Percentiles rank a stretch among this genome's conserved stretches.
Evolutionary conservation across 2,888 invertebrate species (phyloP).

Genomic region (Pristionchus entomophagus): DNA sequence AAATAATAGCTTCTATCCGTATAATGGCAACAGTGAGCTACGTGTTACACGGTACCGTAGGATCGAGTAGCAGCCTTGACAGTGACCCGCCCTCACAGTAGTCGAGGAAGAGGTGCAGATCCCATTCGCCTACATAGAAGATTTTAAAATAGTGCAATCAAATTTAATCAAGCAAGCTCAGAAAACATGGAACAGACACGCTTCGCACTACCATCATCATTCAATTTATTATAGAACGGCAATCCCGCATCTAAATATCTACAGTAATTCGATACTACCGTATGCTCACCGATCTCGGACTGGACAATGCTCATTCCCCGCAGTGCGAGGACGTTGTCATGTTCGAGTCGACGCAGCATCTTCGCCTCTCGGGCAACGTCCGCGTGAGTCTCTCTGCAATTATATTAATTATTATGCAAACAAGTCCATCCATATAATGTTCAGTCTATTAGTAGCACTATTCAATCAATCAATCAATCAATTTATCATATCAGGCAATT

Average conservation of each 20-base stretch:
- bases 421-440: too few relatives aligned
- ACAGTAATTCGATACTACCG: background rate
- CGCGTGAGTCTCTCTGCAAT: constrained; percentile 51
- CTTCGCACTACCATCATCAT: too few relatives aligned
- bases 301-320: constrained; percentile 65
- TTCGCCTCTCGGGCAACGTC: constrained; percentile 61
- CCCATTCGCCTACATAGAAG: constrained; percentile 59
- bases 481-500: too few relatives aligned
- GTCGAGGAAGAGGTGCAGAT: constrained; percentile 77
- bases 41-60: background rate
- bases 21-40: background rate
- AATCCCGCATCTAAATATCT: too few relatives aligned
- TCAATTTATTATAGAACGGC: too few relatives aligned
- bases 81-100: constrained; percentile 95
- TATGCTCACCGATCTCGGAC: background rate
- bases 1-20: background rate
- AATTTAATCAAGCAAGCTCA: too few relatives aligned
- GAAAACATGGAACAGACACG: too few relatives aligned
- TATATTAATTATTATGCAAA: background rate
- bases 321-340: constrained; percentile 63
- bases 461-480: too few relatives aligned
- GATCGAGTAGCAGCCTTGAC: constrained; percentile 89
- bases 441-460: too few relatives aligned
- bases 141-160: too few relatives aligned
- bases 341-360: constrained; percentile 62